Evolutionary conservation across 2,113 vertebrate genomes (phyloP).

Genomic region (Eulemur rufifrons): DNA sequence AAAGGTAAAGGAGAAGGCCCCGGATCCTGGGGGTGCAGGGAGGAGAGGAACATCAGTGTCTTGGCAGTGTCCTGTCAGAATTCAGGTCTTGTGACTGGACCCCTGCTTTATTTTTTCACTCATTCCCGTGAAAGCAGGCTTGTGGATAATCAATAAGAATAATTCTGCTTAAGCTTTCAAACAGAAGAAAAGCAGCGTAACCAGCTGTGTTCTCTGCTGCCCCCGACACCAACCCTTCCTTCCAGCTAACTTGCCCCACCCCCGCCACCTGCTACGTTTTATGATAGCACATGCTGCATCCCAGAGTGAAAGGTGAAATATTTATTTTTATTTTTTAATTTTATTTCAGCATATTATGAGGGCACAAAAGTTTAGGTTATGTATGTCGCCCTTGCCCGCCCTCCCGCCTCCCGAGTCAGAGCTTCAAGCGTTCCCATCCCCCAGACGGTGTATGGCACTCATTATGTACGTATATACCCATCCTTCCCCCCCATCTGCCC

Average conservation of each 20-base stretch:
- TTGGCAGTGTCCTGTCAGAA: background rate
- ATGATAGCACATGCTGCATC: background rate
- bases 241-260: background rate
- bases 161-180: background rate
- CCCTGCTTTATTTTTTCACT: background rate
- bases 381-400: too few species aligned
- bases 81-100: background rate
- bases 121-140: background rate
- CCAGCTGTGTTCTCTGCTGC: background rate
- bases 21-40: accelerated
- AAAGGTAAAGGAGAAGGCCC: background rate
- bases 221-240: background rate
- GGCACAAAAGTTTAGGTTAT: too few species aligned
- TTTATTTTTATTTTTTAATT: background rate
- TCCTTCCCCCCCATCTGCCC: too few species aligned
- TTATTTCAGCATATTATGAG: too few species aligned
- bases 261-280: background rate
- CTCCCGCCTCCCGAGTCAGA: too few species aligned
- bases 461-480: too few species aligned
- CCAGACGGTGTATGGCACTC: too few species aligned
- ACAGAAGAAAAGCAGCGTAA: background rate
- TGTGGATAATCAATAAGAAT: background rate
- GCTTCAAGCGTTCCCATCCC: too few species aligned
- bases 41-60: too few species aligned
- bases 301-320: background rate